Conservation (phyloP, 1,140 invertebrate genomes). For the Drosophila orena region DNA sequence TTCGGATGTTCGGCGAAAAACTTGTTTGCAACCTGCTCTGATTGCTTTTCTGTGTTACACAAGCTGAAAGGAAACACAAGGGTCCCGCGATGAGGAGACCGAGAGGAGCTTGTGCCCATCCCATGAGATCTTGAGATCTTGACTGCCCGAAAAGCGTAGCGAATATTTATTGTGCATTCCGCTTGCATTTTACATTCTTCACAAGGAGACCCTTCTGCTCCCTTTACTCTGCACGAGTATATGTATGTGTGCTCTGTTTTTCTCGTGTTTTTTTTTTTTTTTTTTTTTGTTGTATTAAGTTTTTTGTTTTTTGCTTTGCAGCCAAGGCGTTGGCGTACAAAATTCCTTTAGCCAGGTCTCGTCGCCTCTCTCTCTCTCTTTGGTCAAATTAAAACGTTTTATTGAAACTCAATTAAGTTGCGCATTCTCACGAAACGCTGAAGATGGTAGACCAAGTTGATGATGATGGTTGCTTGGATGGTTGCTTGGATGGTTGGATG, state of each 20-base stretch:
- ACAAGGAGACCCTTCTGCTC: slow-evolving; percentile 5
- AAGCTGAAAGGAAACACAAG: slow-evolving; percentile 31
- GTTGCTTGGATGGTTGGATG: neutral
- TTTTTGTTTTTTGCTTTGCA: slow-evolving; percentile 28
- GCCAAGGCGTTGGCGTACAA: slow-evolving; percentile 78
- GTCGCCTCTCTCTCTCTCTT: neutral
- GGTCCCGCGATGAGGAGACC: neutral
- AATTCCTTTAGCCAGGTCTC: slow-evolving; percentile 65
- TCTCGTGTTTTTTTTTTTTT: slow-evolving; percentile 10
- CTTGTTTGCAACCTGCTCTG: slow-evolving; percentile 81
- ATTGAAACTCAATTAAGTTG: slow-evolving; percentile 82
- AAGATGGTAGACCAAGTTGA: slow-evolving; percentile 9
- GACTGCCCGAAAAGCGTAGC: slow-evolving; percentile 45
- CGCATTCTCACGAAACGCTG: slow-evolving; percentile 68
- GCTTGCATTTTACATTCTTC: slow-evolving; percentile 77
- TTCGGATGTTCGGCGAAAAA: slow-evolving; percentile 37
- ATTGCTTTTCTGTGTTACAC: slow-evolving; percentile 76
- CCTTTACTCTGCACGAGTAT: neutral
- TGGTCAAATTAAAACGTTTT: slow-evolving; percentile 79
- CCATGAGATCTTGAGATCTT: slow-evolving; percentile 40
- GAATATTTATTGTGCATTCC: slow-evolving; percentile 83
- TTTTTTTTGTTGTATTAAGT: too few relatives aligned
- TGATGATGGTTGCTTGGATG: slow-evolving; percentile 14
- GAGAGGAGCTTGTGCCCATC: slow-evolving; percentile 17
- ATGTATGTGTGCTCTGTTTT: slow-evolving; percentile 6